phyloP scores from a whole-genome alignment of 2,888 invertebrate genomes.

The Macaria liturata region DNA sequence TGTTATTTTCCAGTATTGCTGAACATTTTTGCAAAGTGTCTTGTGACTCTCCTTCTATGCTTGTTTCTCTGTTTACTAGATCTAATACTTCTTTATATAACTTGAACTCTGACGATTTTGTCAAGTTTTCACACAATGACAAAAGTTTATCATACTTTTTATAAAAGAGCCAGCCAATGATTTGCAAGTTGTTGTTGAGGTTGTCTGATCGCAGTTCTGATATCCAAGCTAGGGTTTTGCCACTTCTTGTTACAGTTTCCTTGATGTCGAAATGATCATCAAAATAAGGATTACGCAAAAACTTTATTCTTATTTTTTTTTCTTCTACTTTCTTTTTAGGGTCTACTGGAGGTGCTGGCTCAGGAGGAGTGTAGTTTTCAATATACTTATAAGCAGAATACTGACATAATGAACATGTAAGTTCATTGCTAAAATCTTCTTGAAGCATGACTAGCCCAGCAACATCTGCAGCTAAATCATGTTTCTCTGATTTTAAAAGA shows the following conservation, averaged over 20 bases:
- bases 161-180: slow-evolving; percentile 87
- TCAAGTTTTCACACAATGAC: slow-evolving; percentile 48
- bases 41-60: slow-evolving; percentile 44
- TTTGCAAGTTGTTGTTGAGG: slow-evolving; percentile 80
- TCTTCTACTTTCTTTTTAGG: slow-evolving; percentile 80
- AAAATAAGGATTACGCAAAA: slow-evolving; percentile 90
- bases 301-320: slow-evolving; percentile 90
- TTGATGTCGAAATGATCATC: slow-evolving; percentile 95
- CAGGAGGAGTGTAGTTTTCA: slow-evolving; percentile 49
- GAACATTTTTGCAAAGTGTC: slow-evolving; percentile 49
- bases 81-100: slow-evolving; percentile 59
- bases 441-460: slow-evolving; percentile 93
- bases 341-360: slow-evolving; percentile 40
- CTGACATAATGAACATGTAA: slow-evolving; percentile 87
- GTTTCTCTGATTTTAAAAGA: slow-evolving; percentile 87
- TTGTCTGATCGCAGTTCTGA: slow-evolving; percentile 75
- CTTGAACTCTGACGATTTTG: slow-evolving; percentile 50
- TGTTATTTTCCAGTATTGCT: slow-evolving; percentile 44
- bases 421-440: slow-evolving; percentile 90
- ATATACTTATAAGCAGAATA: slow-evolving; percentile 90
- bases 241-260: slow-evolving; percentile 87
- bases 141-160: slow-evolving; percentile 85
- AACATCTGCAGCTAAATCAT: slow-evolving; percentile 88
- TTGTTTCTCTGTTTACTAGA: slow-evolving; percentile 50
- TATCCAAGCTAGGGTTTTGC: slow-evolving; percentile 90